phyloP scores from a whole-genome alignment of 2,113 vertebrate species.

The Pongo abelii region DNA sequence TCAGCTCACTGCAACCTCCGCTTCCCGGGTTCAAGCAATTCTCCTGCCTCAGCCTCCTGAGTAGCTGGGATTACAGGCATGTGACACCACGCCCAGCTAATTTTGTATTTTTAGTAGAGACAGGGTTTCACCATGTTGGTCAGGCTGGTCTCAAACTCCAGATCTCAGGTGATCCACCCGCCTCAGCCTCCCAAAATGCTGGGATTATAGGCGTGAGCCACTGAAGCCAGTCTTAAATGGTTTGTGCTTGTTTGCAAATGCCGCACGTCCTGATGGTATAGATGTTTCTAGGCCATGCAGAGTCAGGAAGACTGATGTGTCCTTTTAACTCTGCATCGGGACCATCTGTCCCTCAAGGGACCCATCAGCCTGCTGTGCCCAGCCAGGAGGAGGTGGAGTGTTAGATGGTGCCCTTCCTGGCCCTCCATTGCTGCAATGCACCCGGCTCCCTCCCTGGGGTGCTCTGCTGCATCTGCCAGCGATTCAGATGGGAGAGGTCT shows the following conservation, averaged over 20 bases:
- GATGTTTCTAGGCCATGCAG: slow-evolving; percentile 1
- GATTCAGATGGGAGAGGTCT: background rate
- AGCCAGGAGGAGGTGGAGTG: background rate
- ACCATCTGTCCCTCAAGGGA: background rate
- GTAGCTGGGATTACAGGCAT: too few relatives aligned
- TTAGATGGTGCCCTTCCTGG: background rate
- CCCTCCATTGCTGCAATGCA: background rate
- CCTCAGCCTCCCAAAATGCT: too few relatives aligned
- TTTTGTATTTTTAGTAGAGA: too few relatives aligned
- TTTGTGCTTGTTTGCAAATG: background rate
- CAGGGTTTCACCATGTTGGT: too few relatives aligned
- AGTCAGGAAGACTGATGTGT: background rate
- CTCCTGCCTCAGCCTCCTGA: too few relatives aligned
- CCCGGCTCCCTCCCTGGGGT: background rate
- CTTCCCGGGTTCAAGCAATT: too few relatives aligned
- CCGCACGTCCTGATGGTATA: background rate
- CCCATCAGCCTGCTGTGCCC: background rate
- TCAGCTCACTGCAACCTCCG: too few relatives aligned
- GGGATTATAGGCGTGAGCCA: too few relatives aligned
- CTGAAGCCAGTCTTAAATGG: background rate
- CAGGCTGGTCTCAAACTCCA: too few relatives aligned
- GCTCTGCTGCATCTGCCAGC: background rate
- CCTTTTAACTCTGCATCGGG: background rate
- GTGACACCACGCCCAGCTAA: too few relatives aligned
- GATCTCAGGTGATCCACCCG: too few relatives aligned